Evolutionary conservation across 2,113 vertebrate species (phyloP).

Genomic region (Drymodes brunneopygia): DNA sequence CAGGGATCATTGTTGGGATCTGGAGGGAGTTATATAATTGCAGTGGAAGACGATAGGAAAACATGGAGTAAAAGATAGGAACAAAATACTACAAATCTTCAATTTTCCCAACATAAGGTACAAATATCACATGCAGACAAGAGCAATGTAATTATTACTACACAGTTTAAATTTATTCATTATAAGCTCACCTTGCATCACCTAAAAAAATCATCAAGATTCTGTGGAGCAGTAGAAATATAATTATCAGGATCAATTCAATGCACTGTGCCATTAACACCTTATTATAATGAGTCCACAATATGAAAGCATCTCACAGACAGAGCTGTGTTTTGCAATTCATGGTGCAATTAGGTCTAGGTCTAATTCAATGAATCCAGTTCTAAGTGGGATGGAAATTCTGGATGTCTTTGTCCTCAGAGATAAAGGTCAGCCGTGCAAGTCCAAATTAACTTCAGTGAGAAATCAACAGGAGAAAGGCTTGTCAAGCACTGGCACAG

Average conservation of each 20-base stretch:
- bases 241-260: conserved; percentile 19
- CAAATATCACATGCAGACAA: neutral
- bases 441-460: neutral
- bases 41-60: neutral
- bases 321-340: conserved; percentile 2
- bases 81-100: neutral
- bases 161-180: neutral
- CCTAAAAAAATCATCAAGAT: neutral
- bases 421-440: neutral
- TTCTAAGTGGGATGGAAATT: conserved; percentile 30
- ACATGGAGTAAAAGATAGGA: neutral
- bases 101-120: neutral
- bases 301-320: neutral
- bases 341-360: neutral
- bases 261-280: neutral
- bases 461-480: neutral
- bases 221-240: conserved; percentile 6
- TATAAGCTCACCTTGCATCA: neutral
- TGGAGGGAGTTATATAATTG: neutral
- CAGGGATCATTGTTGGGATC: neutral
- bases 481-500: neutral
- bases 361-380: neutral
- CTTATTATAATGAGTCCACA: neutral
- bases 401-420: neutral
- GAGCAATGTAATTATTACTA: neutral